Conservation (phyloP, 1,140 invertebrate species). For the Phthorimaea operculella region DNA sequence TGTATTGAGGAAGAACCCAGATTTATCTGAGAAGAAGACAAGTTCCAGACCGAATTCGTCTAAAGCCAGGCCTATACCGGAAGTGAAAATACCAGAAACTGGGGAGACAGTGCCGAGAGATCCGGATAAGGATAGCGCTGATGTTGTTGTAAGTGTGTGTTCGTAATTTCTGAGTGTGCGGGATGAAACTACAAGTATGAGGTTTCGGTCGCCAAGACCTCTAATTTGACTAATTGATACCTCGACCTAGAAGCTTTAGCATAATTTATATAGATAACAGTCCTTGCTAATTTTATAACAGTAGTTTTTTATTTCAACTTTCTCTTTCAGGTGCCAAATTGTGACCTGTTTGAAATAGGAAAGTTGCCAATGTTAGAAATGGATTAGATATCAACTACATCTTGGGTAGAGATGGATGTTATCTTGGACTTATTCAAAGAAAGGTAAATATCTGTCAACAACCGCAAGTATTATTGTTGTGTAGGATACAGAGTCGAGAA, state of each 20-base stretch:
- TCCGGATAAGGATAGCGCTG: slow-evolving; percentile 49
- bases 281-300: too few species aligned
- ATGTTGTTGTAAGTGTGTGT: slow-evolving; percentile 19
- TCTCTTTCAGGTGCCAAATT: slow-evolving; percentile 71
- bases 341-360: slow-evolving; percentile 76
- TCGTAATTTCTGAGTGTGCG: too few species aligned
- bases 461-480: not conserved
- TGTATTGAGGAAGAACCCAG: slow-evolving; percentile 36
- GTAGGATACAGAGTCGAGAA: too few species aligned
- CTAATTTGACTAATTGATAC: too few species aligned
- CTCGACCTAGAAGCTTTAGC: too few species aligned
- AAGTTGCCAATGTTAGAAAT: slow-evolving; percentile 67
- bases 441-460: slow-evolving; percentile 59
- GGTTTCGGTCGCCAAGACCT: too few species aligned
- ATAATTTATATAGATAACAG: too few species aligned
- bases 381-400: slow-evolving; percentile 59
- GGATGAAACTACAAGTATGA: too few species aligned
- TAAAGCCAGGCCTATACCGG: slow-evolving; percentile 47
- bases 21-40: slow-evolving; percentile 13
- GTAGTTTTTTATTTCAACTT: not conserved
- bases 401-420: slow-evolving; percentile 73
- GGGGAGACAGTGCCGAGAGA: slow-evolving; percentile 32
- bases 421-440: slow-evolving; percentile 75
- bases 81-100: slow-evolving; percentile 17
- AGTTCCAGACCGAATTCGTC: slow-evolving; percentile 26